Percentiles rank a stretch among this genome's conserved stretches.
phyloP scores from a whole-genome alignment of 2,888 invertebrate genomes.

The Lampropteryx suffumata region DNA sequence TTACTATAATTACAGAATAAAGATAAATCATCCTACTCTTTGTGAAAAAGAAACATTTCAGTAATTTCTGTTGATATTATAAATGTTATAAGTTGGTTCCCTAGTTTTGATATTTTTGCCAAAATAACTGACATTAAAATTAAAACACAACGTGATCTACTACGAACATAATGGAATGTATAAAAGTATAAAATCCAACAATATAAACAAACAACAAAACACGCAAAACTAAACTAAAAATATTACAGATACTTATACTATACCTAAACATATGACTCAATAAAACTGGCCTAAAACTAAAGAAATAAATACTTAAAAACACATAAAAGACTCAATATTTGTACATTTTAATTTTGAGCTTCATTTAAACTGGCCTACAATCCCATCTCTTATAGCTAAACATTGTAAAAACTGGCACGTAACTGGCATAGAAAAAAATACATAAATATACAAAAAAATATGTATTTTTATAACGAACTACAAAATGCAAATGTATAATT shows the following conservation, averaged over 20 bases:
- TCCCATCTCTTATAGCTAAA: conserved; percentile 58
- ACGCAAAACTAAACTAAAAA: conserved; percentile 49
- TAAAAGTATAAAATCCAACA: conserved; percentile 66
- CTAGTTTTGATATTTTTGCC: too few relatives aligned
- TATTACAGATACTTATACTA: conserved; percentile 39
- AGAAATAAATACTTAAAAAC: conserved; percentile 72
- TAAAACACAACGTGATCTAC: conserved; percentile 22
- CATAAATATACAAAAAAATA: conserved; percentile 18
- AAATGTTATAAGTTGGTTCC: too few relatives aligned
- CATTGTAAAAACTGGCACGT: conserved; percentile 59
- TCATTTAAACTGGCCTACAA: conserved; percentile 72
- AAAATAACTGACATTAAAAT: conserved; percentile 5
- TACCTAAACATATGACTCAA: conserved; percentile 67
- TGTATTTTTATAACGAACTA: conserved; percentile 9
- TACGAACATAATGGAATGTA: conserved; percentile 62
- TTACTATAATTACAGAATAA: too few relatives aligned
- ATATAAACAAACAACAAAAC: conserved; percentile 70
- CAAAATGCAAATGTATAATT: conserved; percentile 21
- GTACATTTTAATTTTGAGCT: conserved; percentile 79
- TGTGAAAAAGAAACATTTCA: too few relatives aligned
- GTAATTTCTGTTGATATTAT: too few relatives aligned
- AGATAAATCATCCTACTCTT: too few relatives aligned
- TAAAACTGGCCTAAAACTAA: conserved; percentile 75
- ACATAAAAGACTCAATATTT: conserved; percentile 50
- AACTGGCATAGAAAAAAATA: conserved; percentile 46